Evolutionary conservation across 2,113 vertebrate genomes (phyloP), one percentile per base, ranked within the genome.

Genomic region (Ameiurus melas): DNA sequence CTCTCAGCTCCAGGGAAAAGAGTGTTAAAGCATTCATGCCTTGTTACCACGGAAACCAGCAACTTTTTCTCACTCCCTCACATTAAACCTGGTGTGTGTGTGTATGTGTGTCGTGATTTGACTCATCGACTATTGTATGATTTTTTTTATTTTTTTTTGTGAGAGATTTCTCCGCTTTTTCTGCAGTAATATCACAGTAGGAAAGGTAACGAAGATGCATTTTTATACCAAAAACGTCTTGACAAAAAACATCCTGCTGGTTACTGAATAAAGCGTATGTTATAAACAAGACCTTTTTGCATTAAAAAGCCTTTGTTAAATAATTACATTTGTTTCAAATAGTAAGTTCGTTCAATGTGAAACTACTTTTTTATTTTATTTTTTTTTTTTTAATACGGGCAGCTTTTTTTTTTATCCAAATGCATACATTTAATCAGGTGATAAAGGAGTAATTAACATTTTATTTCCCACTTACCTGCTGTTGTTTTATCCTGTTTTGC

Each of bases 11-110:
- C 82, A 55, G 58, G 10, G 60, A 39, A 19, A 68, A 51, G 43
- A 81, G 71, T 47, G 36, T 39, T 78, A 78, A 78, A 66, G 6
- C 57, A 33, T n/a, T 78, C 9, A 3, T 66, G 73, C 66, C 73
- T 10, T 57, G 58, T 85, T 85, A 78, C 87, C 87, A 88, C 3
- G 73, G 87, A 88, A 66, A 88, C 71, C 30, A 25, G 60, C 58
- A 85, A 79, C 83, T 77, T 85, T 68, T 78, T 68, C 71, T 79
- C 71, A 57, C 43, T 85, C 60, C 57, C 60, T 68, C 83, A 79
- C 36, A 66, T 22, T 68, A 62, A 47, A 62, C 25, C 82, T 7
- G 27, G 83, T 71, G 30, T 43, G 13, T 73, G 4, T 73, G 83
- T 71, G 30, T 43, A 7, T 73, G 4, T 73, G 51, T 58, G 84